Percentiles rank a stretch among this genome's conserved stretches.
phyloP scores from a whole-genome alignment of 2,797 vertebrate genomes.

The Darevskia mixta region DNA sequence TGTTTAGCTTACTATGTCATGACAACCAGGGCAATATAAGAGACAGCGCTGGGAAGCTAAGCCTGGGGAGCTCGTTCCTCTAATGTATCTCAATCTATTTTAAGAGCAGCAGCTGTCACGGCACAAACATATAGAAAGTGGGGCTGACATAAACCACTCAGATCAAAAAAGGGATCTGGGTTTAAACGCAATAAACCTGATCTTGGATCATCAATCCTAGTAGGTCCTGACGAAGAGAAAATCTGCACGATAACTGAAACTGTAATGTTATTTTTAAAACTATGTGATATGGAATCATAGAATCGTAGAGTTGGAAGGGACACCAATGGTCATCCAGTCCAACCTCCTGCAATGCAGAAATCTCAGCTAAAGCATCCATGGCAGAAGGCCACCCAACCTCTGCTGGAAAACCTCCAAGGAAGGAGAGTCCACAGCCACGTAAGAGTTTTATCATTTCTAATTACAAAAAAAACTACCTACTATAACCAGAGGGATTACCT shows the following conservation, averaged over 20 bases:
- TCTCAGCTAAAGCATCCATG: no score
- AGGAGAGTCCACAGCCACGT: no score
- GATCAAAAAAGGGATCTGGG: neutral
- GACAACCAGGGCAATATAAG: neutral
- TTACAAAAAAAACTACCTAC: neutral
- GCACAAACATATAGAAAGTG: neutral
- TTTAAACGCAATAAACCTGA: neutral
- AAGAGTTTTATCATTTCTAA: neutral
- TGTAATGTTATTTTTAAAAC: neutral
- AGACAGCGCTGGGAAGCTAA: neutral
- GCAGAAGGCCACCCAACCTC: no score
- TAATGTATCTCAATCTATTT: neutral
- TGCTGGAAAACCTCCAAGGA: no score
- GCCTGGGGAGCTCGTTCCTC: neutral
- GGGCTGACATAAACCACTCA: neutral
- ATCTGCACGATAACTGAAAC: neutral
- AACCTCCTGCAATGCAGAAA: no score
- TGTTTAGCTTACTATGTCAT: no score
- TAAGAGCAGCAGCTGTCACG: neutral
- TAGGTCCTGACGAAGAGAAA: neutral
- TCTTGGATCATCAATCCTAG: neutral
- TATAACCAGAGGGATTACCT: slow-evolving; percentile 80
- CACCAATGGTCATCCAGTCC: no score
- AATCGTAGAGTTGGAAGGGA: no score
- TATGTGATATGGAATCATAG: no score